phyloP scores from a whole-genome alignment of 2,113 vertebrate genomes.

The Oenanthe oenanthe region DNA sequence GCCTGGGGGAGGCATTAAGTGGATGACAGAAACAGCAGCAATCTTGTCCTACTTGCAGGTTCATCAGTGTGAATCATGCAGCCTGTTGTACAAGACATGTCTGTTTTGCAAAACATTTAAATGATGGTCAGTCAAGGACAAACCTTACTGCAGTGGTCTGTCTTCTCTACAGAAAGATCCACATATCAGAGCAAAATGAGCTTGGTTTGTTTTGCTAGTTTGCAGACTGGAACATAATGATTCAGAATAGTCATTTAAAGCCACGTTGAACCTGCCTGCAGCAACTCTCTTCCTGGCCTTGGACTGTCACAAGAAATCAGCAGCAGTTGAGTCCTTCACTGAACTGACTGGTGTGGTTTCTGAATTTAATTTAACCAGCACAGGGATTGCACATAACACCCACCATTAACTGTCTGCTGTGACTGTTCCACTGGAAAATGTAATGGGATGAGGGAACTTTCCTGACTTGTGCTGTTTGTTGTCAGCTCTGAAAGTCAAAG shows the following conservation, averaged over 20 bases:
- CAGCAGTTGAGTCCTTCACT: not conserved
- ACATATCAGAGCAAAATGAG: not conserved
- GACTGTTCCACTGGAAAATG: slow-evolving; percentile 16
- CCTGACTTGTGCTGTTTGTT: not conserved
- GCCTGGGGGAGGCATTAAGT: not conserved
- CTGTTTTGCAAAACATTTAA: slow-evolving; percentile 8
- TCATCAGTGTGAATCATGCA: slow-evolving; percentile 39
- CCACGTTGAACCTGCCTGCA: not conserved
- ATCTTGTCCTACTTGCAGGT: not conserved
- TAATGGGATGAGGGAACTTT: not conserved
- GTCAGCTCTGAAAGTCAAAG: slow-evolving; percentile 10
- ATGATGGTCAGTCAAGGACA: not conserved
- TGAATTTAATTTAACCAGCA: not conserved
- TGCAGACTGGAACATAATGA: not conserved
- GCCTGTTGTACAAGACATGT: slow-evolving; percentile 5
- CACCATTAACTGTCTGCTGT: not conserved
- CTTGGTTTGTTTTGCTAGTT: slow-evolving; percentile 16
- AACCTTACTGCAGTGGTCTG: not conserved
- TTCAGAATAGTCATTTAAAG: slow-evolving; percentile 25
- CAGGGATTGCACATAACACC: not conserved
- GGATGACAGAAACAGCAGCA: not conserved
- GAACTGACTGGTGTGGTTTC: not conserved
- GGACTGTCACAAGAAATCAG: slow-evolving; percentile 7
- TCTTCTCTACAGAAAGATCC: not conserved
- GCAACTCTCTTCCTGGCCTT: not conserved